Conservation (phyloP, 1,140 invertebrate species). For the Carposina sasakii region DNA sequence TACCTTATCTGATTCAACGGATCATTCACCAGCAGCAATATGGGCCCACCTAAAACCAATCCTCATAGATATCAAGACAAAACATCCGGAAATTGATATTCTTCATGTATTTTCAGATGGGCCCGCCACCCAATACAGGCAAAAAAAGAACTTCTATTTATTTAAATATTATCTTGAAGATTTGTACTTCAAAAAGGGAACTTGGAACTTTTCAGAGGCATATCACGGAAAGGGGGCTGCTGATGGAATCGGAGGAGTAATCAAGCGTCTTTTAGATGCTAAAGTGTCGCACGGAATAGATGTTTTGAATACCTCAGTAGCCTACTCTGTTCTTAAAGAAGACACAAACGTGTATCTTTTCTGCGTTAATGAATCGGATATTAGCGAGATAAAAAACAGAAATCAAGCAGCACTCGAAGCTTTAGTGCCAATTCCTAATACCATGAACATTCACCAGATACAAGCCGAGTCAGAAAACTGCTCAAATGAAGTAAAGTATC, state of each 20-base stretch:
- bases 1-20: conserved; percentile 13
- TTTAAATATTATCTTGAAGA: neutral
- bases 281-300: conserved; percentile 12
- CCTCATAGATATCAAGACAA: neutral
- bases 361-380: no score
- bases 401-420: no score
- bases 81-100: neutral
- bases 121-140: conserved; percentile 8
- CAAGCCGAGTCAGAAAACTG: no score
- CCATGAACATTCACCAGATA: no score
- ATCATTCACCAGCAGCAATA: conserved; percentile 20
- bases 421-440: no score
- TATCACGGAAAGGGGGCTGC: conserved; percentile 24
- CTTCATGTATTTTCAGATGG: conserved; percentile 14
- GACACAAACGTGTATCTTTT: no score
- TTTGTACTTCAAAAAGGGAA: conserved; percentile 4
- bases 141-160: conserved; percentile 16
- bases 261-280: conserved; percentile 13
- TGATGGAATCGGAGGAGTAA: conserved; percentile 19
- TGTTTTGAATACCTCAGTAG: no score
- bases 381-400: no score
- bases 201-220: conserved; percentile 24
- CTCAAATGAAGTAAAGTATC: no score
- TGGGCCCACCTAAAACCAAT: conserved; percentile 11
- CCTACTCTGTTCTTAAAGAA: no score